Conservation (phyloP, 2,888 invertebrate genomes). For the Deladenus siricidicola region DNA sequence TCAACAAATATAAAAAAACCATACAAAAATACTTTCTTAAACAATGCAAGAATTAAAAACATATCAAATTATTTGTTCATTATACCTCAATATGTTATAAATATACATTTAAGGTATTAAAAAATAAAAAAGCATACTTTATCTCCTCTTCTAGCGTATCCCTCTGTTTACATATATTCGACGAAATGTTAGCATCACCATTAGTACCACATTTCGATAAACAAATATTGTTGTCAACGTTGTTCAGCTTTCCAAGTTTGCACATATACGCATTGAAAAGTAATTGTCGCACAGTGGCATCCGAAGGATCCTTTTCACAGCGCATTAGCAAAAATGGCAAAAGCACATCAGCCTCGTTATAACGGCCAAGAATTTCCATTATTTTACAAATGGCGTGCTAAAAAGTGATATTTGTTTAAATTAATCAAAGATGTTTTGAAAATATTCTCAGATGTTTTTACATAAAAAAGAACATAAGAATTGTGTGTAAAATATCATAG, state of each 20-base stretch:
- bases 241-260: constrained; percentile 10
- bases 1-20: too few species aligned
- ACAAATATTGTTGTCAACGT: too few species aligned
- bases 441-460: too few species aligned
- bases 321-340: constrained; percentile 19
- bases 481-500: too few species aligned
- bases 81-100: constrained; percentile 1
- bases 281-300: constrained; percentile 9
- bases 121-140: constrained; percentile 1
- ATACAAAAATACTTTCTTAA: too few species aligned
- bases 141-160: constrained; percentile 17
- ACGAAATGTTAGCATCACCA: too few species aligned
- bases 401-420: neutral
- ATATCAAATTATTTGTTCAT: too few species aligned
- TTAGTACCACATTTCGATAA: too few species aligned
- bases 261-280: constrained; percentile 17
- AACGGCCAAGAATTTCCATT: constrained; percentile 15
- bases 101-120: neutral
- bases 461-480: neutral
- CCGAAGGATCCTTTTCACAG: constrained; percentile 16
- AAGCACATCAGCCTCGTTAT: constrained; percentile 20
- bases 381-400: constrained; percentile 18
- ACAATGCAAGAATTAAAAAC: too few species aligned
- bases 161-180: constrained; percentile 9
- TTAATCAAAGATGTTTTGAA: neutral